These are phyloP conservation scores for Pachycephala philippinensis DNA, from an alignment of 2,113 vertebrate genomes.

Conservation along the genomic window DNA sequence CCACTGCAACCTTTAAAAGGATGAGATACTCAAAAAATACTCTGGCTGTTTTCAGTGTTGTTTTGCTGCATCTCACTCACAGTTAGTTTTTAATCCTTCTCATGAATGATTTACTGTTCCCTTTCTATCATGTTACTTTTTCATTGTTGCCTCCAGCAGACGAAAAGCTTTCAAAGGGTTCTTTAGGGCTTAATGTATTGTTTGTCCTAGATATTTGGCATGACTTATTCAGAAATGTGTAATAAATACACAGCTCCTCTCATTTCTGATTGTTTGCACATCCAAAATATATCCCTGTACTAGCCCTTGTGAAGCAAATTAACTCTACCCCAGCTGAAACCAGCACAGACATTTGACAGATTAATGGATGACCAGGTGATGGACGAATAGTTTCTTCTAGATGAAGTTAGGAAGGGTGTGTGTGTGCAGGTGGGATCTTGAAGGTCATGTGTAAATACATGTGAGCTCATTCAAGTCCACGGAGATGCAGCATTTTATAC, in stretches of 20 bases:
- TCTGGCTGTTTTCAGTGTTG: background rate
- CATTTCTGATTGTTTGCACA: background rate
- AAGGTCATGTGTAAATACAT: background rate
- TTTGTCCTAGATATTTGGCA: slow-evolving; percentile 34
- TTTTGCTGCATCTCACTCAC: background rate
- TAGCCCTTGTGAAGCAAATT: background rate
- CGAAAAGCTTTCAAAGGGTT: slow-evolving; percentile 32
- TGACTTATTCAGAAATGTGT: slow-evolving; percentile 27
- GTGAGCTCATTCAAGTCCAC: background rate
- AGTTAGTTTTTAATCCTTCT: background rate
- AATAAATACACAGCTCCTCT: slow-evolving; percentile 40
- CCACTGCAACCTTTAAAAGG: background rate
- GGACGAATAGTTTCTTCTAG: background rate
- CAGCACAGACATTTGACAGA: background rate
- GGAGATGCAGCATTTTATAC: background rate
- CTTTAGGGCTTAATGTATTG: slow-evolving; percentile 5
- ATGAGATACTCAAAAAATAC: background rate
- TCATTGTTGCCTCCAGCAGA: background rate
- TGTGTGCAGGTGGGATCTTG: background rate
- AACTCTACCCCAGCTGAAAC: background rate
- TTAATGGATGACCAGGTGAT: background rate
- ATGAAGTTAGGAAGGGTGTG: background rate
- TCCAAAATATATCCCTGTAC: background rate
- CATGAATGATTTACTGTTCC: slow-evolving; percentile 49
- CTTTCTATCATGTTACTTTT: slow-evolving; percentile 44